Evolutionary conservation across 1,140 invertebrate genomes (phyloP).

Genomic region (Pissodes strobi): DNA sequence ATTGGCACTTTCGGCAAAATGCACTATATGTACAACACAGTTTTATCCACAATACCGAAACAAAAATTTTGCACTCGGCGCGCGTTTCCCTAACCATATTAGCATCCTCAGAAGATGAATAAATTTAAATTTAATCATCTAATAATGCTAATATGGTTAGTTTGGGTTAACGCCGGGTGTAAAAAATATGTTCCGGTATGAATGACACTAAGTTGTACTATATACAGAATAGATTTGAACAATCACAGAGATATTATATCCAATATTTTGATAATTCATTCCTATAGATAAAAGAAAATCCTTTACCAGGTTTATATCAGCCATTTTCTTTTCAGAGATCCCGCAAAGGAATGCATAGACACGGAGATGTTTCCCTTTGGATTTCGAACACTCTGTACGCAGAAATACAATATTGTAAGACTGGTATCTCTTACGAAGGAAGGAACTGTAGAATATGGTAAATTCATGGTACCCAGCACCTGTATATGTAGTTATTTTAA

Average conservation of each 20-base stretch:
- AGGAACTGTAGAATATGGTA: constrained; percentile 39
- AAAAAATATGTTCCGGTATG: too few species aligned
- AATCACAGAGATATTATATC: not conserved
- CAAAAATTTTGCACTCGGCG: too few species aligned
- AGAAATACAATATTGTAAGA: constrained; percentile 42
- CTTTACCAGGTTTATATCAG: not conserved
- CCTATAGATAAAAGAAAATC: not conserved
- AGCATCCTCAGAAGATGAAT: too few species aligned
- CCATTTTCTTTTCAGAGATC: constrained; percentile 26
- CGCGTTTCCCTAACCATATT: too few species aligned
- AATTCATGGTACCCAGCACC: constrained; percentile 42
- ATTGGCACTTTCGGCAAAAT: too few species aligned
- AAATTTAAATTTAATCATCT: too few species aligned
- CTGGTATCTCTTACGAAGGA: constrained; percentile 31
- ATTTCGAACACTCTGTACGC: constrained; percentile 36
- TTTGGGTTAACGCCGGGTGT: too few species aligned
- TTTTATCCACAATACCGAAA: too few species aligned
- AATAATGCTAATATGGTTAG: too few species aligned
- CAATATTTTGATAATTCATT: not conserved
- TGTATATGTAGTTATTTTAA: constrained; percentile 41
- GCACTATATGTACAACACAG: too few species aligned
- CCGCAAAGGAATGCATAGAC: constrained; percentile 26
- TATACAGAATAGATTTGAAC: too few species aligned
- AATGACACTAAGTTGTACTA: too few species aligned
- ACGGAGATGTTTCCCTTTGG: constrained; percentile 21